Evolutionary conservation across 2,888 invertebrate species (phyloP).

Genomic region (Trachelus troglodyta): DNA sequence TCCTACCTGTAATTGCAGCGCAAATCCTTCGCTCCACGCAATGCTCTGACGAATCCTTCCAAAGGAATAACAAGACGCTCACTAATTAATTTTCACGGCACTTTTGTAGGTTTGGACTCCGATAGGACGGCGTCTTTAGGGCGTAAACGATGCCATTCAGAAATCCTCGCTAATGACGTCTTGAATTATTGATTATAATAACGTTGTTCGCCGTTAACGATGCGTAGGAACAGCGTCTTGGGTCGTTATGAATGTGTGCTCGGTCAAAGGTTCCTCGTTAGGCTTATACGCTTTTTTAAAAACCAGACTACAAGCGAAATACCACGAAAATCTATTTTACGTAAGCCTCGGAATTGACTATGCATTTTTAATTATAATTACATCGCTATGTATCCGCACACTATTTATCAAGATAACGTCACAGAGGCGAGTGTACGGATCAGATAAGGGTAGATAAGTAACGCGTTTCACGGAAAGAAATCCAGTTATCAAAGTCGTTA

Average conservation of each 20-base stretch:
- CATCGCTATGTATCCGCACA: neutral
- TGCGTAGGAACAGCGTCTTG: constrained; percentile 13
- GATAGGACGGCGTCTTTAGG: neutral
- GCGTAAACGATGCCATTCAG: neutral
- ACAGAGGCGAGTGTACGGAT: neutral
- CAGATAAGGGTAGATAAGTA: constrained; percentile 7
- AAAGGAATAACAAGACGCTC: neutral
- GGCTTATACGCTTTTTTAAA: neutral
- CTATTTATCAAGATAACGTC: neutral
- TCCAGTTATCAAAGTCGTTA: constrained; percentile 27
- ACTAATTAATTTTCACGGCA: neutral
- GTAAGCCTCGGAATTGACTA: neutral
- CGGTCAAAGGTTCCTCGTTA: neutral
- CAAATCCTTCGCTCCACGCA: neutral
- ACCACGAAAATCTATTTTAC: neutral
- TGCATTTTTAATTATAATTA: neutral
- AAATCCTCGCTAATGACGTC: constrained; percentile 40
- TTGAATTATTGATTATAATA: constrained; percentile 42
- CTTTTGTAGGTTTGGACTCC: neutral
- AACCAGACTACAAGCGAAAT: neutral
- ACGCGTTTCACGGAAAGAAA: constrained; percentile 4
- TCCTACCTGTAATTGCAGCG: neutral
- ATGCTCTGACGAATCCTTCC: neutral
- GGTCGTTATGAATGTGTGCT: neutral
- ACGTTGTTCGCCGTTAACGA: constrained; percentile 36